Evolutionary conservation across 2,888 invertebrate genomes (phyloP).

Genomic region (Willowsia nigromaculata): DNA sequence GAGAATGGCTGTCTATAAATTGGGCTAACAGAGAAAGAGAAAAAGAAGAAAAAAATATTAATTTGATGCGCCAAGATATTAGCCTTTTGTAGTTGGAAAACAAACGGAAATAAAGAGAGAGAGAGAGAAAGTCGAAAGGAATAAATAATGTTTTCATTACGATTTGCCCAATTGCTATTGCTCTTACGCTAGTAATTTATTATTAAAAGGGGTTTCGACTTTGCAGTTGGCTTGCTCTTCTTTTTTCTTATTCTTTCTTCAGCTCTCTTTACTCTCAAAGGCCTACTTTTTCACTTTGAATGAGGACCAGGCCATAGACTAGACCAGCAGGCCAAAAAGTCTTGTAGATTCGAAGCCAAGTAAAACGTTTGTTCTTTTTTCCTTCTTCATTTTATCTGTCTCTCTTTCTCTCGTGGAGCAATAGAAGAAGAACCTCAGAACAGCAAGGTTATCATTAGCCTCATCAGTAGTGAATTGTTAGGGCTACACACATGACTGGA

Average conservation of each 20-base stretch:
- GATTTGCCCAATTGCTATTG: background rate
- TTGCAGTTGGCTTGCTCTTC: background rate
- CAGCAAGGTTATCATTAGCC: constrained; percentile 11
- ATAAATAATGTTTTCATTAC: constrained; percentile 60
- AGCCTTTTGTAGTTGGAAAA: background rate
- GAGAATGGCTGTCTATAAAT: too few species aligned
- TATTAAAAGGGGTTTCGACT: constrained; percentile 23
- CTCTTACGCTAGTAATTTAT: constrained; percentile 47
- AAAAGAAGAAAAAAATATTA: background rate
- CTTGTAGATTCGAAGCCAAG: background rate
- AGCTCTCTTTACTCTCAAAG: background rate
- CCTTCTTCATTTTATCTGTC: too few species aligned
- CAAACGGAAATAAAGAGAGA: background rate
- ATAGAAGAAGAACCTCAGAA: background rate
- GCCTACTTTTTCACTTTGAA: background rate
- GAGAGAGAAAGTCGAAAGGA: background rate
- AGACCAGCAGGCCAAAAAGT: background rate
- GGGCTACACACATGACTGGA: background rate
- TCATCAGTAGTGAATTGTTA: background rate
- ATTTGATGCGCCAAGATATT: background rate
- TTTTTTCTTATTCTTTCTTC: background rate
- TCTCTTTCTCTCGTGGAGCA: background rate
- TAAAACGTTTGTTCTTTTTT: background rate
- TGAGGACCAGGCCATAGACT: background rate
- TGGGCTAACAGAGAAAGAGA: too few species aligned